Base-by-base conservation (phyloP, 2,797 vertebrate species). In the Oreochromis mossambicus region DNA sequence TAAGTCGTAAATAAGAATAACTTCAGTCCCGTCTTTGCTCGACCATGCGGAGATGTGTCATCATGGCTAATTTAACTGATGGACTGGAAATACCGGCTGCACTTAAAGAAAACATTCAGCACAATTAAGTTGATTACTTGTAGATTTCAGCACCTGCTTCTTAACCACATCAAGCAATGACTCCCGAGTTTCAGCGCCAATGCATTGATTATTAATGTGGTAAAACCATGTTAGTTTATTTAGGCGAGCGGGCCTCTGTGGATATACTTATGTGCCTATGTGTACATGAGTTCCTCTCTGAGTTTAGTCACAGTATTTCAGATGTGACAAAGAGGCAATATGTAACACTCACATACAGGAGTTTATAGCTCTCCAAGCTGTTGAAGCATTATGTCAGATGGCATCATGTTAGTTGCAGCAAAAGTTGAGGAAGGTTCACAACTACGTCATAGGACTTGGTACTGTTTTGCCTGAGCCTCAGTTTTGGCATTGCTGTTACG, bases 1-100 rank as follows among this genome's bases (percentile, higher is more conserved):
- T 9, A 75, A 51, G 26, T 32, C 46, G 2, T 75, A 75, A 75
- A 51, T 50, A 50, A 50, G 70, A 75, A 50, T 78, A 38, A 61
- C 29, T 83, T 81, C 26, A 41, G 17, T 81, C n/a, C 76, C 54
- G 8, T 85, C 24, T 85, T 54, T 81, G 15, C 29, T 82, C n/a
- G 21, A 19, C 19, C 7, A 15, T 41, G 66, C 29, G 73, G 26
- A 75, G 21, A 17, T 9, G 13, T 21, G 26, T 55, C 7, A 29
- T 84, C 34, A 9, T 51, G 54, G 75, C 34, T 85, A 34, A 82
- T 85, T 86, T 75, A 82, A 58, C 19, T 12, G 41, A n/a, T 29
- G 46, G 61, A 89, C 58, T 89, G 51, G 78, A 89, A 79, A 89
- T 77, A 87, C 51, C 41, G 46, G 17, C 14, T 8, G 5, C 46